A percentile compares a stretch with the other conserved stretches of the same genome.
phyloP scores from a whole-genome alignment of 2,888 invertebrate species.

The Lycaena phlaeas region DNA sequence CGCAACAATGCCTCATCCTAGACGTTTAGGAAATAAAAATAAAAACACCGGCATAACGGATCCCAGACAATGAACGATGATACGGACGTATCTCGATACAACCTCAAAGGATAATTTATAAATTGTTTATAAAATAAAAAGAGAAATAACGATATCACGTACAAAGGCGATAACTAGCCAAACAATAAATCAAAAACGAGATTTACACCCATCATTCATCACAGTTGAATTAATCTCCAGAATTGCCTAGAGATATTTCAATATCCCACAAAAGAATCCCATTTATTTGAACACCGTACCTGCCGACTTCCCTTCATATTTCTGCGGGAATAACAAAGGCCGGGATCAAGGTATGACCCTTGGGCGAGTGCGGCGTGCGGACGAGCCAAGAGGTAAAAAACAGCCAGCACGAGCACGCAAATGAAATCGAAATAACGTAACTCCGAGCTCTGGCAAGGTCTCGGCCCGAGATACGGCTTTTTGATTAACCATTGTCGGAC shows the following conservation, averaged over 20 bases:
- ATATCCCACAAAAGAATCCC: constrained; percentile 60
- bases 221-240: constrained; percentile 49
- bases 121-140: constrained; percentile 12
- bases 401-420: constrained; percentile 61
- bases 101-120: constrained; percentile 21
- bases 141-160: constrained; percentile 18
- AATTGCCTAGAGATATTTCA: constrained; percentile 61
- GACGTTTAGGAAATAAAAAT: constrained; percentile 28
- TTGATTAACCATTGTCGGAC: constrained; percentile 68
- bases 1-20: constrained; percentile 20
- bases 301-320: constrained; percentile 55
- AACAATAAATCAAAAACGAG: constrained; percentile 53
- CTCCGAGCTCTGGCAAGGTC: constrained; percentile 37
- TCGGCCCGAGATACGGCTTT: constrained; percentile 63
- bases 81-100: constrained; percentile 31
- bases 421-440: constrained; percentile 69
- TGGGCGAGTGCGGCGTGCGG: constrained; percentile 34
- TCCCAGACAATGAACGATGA: constrained; percentile 44
- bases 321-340: constrained; percentile 60
- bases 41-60: constrained; percentile 38
- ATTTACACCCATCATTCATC: constrained; percentile 56
- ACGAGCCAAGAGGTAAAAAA: constrained; percentile 48
- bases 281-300: constrained; percentile 44
- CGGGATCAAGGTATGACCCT: constrained; percentile 57
- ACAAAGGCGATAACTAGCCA: constrained; percentile 44